Conservation (phyloP, 2,797 vertebrate species). For the Tokudaia muenninki region DNA sequence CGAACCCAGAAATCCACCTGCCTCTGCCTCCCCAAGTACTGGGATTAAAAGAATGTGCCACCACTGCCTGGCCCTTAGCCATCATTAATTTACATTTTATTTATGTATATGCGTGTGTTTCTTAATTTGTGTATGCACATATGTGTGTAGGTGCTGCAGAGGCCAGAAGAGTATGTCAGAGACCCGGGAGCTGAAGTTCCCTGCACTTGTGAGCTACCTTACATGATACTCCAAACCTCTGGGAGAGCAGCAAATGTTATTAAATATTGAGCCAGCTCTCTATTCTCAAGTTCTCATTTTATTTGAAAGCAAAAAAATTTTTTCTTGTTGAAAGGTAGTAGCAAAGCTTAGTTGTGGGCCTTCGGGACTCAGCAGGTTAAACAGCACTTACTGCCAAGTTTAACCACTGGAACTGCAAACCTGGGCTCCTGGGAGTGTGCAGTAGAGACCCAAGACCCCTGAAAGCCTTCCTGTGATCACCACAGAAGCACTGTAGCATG, state of each 20-base stretch:
- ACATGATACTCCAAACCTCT: neutral
- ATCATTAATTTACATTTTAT: neutral
- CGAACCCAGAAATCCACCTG: too few relatives aligned
- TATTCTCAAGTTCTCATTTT: neutral
- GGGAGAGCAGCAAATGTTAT: neutral
- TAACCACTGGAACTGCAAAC: neutral
- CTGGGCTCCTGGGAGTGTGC: too few relatives aligned
- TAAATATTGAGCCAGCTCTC: neutral
- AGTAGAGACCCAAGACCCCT: neutral
- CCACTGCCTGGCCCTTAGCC: neutral
- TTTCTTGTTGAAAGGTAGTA: slow-evolving; percentile 33
- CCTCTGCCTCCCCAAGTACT: too few relatives aligned
- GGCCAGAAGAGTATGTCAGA: neutral
- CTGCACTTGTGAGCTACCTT: neutral
- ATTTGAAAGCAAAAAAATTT: neutral
- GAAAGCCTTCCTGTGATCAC: neutral
- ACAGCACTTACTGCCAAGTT: neutral
- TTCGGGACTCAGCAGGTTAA: neutral
- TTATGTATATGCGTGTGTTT: neutral
- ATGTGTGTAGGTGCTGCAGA: neutral
- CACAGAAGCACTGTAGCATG: neutral
- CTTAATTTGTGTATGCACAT: neutral
- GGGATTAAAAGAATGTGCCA: too few relatives aligned
- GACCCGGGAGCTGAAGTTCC: neutral
- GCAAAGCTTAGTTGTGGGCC: neutral